Percentiles rank a stretch among this genome's conserved stretches.
These are phyloP conservation scores for Donacobius atricapilla DNA, from an alignment of 2,113 vertebrate genomes.

Conservation along the genomic window DNA sequence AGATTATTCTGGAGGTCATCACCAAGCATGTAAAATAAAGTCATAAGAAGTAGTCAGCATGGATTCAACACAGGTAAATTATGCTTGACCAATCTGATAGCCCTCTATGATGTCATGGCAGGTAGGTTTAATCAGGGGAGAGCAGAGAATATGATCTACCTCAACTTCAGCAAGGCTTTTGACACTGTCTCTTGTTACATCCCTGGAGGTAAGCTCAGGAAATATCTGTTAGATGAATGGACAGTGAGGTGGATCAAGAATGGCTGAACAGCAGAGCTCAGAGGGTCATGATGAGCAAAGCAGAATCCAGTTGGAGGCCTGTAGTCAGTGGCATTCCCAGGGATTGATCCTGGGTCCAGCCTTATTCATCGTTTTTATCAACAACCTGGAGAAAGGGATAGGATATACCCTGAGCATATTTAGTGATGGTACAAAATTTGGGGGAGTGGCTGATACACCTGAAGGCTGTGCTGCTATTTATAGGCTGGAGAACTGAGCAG, in stretches of 20 bases:
- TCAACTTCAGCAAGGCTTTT: neutral
- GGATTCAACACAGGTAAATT: neutral
- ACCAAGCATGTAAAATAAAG: neutral
- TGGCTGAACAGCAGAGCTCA: neutral
- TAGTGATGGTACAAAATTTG: neutral
- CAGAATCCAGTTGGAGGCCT: neutral
- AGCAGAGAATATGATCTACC: neutral
- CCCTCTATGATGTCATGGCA: neutral
- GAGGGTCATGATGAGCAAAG: neutral
- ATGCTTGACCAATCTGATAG: neutral
- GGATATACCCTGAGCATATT: neutral
- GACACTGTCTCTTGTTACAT: neutral
- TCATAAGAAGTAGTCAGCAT: neutral
- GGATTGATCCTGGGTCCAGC: neutral
- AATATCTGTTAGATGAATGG: neutral
- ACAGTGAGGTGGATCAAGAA: neutral
- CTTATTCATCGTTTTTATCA: neutral
- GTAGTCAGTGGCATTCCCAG: neutral
- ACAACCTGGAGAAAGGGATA: neutral
- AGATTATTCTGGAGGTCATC: neutral
- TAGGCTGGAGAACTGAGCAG: neutral
- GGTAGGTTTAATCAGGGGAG: neutral
- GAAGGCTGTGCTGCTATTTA: neutral
- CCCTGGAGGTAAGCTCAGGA: neutral
- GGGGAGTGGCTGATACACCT: neutral